These are phyloP conservation scores for Neomorphus geoffroyi DNA, from an alignment of 2,797 vertebrate genomes.

Conservation along the genomic window DNA sequence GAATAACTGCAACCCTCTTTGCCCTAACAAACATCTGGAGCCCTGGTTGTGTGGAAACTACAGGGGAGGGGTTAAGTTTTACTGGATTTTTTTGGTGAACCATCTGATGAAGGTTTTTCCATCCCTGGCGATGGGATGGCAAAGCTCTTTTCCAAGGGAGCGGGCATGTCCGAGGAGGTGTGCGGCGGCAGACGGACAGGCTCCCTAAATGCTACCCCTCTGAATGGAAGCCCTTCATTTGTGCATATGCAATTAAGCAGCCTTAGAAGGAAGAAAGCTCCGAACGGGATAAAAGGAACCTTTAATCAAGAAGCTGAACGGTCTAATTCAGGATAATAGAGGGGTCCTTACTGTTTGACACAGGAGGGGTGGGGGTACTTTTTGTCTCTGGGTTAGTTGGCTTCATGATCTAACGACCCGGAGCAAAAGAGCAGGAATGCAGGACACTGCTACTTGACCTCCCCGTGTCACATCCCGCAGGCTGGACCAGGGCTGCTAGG, in stretches of 20 bases:
- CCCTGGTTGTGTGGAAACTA: not conserved
- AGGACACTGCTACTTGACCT: conserved; percentile 64
- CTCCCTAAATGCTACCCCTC: conserved; percentile 84
- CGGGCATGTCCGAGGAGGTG: conserved; percentile 51
- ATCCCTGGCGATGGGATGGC: conserved; percentile 27
- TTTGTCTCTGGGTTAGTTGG: conserved; percentile 52
- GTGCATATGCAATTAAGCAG: conserved; percentile 79
- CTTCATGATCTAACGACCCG: conserved; percentile 61
- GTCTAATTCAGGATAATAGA: conserved; percentile 74
- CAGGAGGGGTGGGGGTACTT: conserved; percentile 57
- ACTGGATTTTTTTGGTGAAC: not conserved
- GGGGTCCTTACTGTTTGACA: conserved; percentile 71
- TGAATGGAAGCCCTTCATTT: conserved; percentile 82
- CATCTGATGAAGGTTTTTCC: conserved; percentile 19
- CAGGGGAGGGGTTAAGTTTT: not conserved
- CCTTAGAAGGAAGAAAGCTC: conserved; percentile 66
- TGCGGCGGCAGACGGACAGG: conserved; percentile 80
- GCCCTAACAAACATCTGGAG: not conserved
- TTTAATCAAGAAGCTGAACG: conserved; percentile 74
- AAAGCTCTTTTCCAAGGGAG: conserved; percentile 32
- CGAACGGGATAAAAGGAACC: conserved; percentile 70
- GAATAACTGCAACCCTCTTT: not conserved
- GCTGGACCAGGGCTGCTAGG: conserved; percentile 1
- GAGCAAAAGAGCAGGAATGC: conserved; percentile 65
- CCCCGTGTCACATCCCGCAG: conserved; percentile 33